A percentile compares a stretch with the other conserved stretches of the same genome.
Evolutionary conservation across 2,888 invertebrate genomes (phyloP).

Genomic region (Thereva nobilitata): DNA sequence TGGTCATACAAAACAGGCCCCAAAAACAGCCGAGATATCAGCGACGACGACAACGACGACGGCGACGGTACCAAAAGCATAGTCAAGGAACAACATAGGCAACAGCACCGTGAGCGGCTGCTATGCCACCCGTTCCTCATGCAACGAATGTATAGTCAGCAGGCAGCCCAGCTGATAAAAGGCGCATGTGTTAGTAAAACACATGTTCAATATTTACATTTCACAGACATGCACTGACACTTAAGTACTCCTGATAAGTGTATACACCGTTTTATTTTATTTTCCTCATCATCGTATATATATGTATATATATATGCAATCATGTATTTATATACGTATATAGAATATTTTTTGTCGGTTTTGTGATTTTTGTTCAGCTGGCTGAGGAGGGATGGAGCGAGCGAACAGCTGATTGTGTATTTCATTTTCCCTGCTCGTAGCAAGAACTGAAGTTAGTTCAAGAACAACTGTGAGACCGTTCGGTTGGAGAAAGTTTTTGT

Average conservation of each 20-base stretch:
- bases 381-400: conserved; percentile 13
- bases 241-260: neutral
- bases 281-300: conserved; percentile 14
- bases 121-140: no score
- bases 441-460: conserved; percentile 27
- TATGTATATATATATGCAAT: neutral
- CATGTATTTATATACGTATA: neutral
- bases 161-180: conserved; percentile 22
- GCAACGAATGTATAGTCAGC: neutral
- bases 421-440: conserved; percentile 26
- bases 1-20: neutral
- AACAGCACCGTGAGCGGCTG: no score
- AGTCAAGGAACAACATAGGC: no score
- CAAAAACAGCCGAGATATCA: no score
- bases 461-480: conserved; percentile 27
- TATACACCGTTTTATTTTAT: conserved; percentile 14
- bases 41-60: no score
- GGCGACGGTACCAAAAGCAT: no score
- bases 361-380: neutral
- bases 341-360: neutral
- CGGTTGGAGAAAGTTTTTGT: conserved; percentile 27
- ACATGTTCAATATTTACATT: conserved; percentile 15
- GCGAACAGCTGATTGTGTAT: conserved; percentile 35
- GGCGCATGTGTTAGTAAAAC: conserved; percentile 25
- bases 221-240: no score